Conservation (phyloP, 2,888 invertebrate species). For the Cephalotes varians region DNA sequence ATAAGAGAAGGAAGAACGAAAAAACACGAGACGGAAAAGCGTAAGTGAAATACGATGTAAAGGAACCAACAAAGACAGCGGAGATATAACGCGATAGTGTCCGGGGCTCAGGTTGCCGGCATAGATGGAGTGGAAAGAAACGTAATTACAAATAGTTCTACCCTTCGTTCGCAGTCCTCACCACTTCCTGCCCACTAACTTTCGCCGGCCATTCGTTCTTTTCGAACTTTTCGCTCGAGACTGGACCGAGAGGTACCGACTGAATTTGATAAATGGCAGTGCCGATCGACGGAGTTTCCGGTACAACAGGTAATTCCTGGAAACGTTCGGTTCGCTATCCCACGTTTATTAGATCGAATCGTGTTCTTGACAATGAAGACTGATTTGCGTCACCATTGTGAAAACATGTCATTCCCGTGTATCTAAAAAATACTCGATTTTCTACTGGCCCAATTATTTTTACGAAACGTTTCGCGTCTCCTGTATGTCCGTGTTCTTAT, state of each 20-base stretch:
- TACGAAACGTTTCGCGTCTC: background rate
- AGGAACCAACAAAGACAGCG: constrained; percentile 3
- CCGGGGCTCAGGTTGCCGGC: constrained; percentile 52
- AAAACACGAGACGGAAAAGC: background rate
- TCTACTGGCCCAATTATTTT: background rate
- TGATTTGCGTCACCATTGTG: constrained; percentile 37
- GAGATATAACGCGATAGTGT: constrained; percentile 8
- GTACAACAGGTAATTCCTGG: constrained; percentile 62
- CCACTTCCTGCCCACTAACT: constrained; percentile 54
- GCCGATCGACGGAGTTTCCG: constrained; percentile 58
- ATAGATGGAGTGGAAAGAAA: constrained; percentile 73
- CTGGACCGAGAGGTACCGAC: constrained; percentile 46
- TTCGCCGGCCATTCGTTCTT: constrained; percentile 35
- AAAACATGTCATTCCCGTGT: background rate
- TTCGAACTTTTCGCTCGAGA: constrained; percentile 44
- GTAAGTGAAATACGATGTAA: constrained; percentile 51
- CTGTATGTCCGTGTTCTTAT: background rate
- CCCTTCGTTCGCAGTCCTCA: constrained; percentile 66
- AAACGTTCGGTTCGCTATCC: constrained; percentile 22
- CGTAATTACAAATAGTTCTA: constrained; percentile 77
- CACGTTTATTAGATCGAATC: constrained; percentile 48
- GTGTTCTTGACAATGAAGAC: constrained; percentile 44
- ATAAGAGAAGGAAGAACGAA: background rate
- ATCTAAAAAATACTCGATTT: background rate
- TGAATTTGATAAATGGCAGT: constrained; percentile 67